Evolutionary conservation across 1,140 invertebrate species (phyloP).

Genomic region (Drosophila varians): DNA sequence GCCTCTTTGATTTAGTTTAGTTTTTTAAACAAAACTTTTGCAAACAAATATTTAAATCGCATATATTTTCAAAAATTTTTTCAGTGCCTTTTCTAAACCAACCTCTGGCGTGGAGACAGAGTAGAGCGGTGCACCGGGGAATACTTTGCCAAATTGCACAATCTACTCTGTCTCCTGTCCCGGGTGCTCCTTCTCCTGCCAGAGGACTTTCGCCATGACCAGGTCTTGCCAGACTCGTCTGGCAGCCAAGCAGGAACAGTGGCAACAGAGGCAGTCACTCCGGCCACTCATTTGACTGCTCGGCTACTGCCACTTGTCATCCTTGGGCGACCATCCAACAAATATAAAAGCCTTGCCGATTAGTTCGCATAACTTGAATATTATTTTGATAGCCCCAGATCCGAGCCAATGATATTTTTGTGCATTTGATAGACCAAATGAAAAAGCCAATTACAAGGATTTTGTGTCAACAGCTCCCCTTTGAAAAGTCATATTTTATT

Average conservation of each 20-base stretch:
- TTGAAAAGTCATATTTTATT: slow-evolving; percentile 17
- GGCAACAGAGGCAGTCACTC: slow-evolving; percentile 6
- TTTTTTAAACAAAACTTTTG: not conserved
- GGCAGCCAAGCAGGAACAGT: slow-evolving; percentile 20
- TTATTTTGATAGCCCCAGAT: slow-evolving; percentile 10
- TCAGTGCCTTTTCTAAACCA: slow-evolving; percentile 13
- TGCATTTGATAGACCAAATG: slow-evolving; percentile 13
- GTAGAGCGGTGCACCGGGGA: slow-evolving; percentile 73
- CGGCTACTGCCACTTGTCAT: slow-evolving; percentile 44
- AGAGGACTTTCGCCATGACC: not conserved
- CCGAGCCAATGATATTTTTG: slow-evolving; percentile 23
- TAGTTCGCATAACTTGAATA: not conserved
- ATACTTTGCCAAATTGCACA: slow-evolving; percentile 80
- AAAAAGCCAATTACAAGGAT: slow-evolving; percentile 32
- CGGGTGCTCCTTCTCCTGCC: not conserved
- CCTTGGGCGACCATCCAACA: not conserved
- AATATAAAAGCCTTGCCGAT: not conserved
- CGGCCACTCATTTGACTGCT: slow-evolving; percentile 70
- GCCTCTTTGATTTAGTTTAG: too few species aligned
- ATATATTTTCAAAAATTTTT: not conserved
- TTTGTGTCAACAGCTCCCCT: slow-evolving; percentile 15
- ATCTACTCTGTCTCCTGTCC: slow-evolving; percentile 28
- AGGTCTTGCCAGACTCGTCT: slow-evolving; percentile 31
- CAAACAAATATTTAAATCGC: too few species aligned
- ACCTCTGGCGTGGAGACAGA: slow-evolving; percentile 4